Conservation (phyloP, 2,888 invertebrate genomes). For the Agriotes lineatus region DNA sequence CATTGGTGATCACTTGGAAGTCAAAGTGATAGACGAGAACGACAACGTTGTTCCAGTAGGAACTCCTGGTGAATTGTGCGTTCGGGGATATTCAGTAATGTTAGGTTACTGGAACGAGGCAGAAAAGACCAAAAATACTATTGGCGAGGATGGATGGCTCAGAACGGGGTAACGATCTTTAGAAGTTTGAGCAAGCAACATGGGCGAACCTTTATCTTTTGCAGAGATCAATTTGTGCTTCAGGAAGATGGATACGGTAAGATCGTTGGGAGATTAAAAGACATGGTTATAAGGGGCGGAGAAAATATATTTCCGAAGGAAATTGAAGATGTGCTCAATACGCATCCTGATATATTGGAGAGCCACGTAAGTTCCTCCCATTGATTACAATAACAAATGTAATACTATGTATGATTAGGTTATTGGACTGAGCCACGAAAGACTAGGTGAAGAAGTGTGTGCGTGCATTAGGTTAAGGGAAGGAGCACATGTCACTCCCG, state of each 20-base stretch:
- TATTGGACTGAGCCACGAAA: constrained; percentile 78
- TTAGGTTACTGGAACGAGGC: constrained; percentile 85
- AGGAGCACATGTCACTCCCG: constrained; percentile 67
- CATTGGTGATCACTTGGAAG: constrained; percentile 71
- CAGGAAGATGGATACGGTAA: constrained; percentile 77
- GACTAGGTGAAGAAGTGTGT: constrained; percentile 84
- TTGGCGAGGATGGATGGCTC: constrained; percentile 81
- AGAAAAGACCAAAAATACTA: constrained; percentile 77
- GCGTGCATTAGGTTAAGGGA: constrained; percentile 74
- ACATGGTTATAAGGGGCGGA: constrained; percentile 84
- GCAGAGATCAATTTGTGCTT: constrained; percentile 78
- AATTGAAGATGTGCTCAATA: constrained; percentile 80
- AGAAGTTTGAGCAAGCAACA: not conserved
- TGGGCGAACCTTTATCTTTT: constrained; percentile 30
- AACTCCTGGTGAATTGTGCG: constrained; percentile 79
- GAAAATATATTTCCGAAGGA: constrained; percentile 89
- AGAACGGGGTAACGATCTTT: constrained; percentile 76
- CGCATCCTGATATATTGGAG: constrained; percentile 79
- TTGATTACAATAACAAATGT: constrained; percentile 55
- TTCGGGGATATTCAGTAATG: constrained; percentile 84
- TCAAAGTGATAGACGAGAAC: constrained; percentile 75
- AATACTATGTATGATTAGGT: constrained; percentile 66
- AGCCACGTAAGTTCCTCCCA: constrained; percentile 76
- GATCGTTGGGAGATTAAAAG: constrained; percentile 81
- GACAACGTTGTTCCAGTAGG: constrained; percentile 78